Evolutionary conservation across 2,113 vertebrate genomes (phyloP).

Genomic region (Ceyx melanurus): DNA sequence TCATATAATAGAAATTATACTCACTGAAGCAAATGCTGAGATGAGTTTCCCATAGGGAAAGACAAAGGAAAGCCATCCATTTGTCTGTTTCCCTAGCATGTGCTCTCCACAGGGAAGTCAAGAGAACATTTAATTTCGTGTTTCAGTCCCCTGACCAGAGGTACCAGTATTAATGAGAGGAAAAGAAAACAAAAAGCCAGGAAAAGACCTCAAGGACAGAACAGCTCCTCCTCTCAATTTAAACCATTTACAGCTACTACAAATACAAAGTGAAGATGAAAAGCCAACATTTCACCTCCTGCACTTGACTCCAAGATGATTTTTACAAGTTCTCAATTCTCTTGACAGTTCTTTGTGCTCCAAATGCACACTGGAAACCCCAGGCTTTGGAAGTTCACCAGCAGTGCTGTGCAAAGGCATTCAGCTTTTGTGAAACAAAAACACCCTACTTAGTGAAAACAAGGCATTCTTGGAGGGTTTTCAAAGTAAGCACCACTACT

Average conservation of each 20-base stretch:
- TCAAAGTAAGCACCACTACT: background rate
- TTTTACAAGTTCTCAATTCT: background rate
- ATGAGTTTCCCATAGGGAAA: background rate
- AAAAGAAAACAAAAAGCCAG: background rate
- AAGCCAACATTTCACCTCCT: background rate
- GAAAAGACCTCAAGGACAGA: background rate
- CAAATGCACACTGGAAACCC: background rate
- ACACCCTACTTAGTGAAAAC: background rate
- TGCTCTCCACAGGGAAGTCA: slow-evolving; percentile 27
- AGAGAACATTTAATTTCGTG: slow-evolving; percentile 36
- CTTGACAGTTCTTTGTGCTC: background rate
- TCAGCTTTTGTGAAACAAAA: background rate
- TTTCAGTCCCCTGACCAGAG: slow-evolving; percentile 15
- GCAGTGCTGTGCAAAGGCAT: background rate
- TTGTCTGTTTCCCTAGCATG: slow-evolving; percentile 37
- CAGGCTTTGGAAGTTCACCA: background rate
- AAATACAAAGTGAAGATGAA: background rate
- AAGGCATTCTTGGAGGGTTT: background rate
- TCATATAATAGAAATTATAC: background rate
- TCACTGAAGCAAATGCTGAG: slow-evolving; percentile 4
- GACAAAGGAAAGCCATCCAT: background rate
- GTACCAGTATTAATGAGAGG: background rate
- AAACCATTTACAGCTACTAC: background rate
- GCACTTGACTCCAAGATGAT: background rate
- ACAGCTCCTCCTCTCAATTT: background rate